A percentile compares a stretch with the other conserved stretches of the same genome.
Evolutionary conservation across 2,113 vertebrate genomes (phyloP).

Genomic region (Neoarius graeffei): DNA sequence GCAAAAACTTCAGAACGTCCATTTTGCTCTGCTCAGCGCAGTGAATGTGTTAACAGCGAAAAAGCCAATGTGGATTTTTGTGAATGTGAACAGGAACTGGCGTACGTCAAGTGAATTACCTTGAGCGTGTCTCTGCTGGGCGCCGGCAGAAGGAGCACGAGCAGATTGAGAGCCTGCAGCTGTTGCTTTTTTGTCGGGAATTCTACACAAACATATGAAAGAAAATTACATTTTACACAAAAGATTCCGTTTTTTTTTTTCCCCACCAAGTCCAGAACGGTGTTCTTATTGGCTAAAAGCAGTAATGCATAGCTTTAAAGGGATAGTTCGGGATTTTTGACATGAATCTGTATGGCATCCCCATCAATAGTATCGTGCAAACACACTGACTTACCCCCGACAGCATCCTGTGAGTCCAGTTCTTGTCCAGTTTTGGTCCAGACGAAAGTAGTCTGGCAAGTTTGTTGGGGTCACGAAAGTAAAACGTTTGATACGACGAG

Average conservation of each 20-base stretch:
- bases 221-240: neutral
- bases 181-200: slow-evolving; percentile 87
- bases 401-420: no score
- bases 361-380: no score
- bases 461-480: no score
- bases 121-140: slow-evolving; percentile 89
- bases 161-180: slow-evolving; percentile 92
- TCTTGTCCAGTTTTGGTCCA: no score
- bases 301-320: neutral
- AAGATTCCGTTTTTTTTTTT: neutral
- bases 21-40: neutral
- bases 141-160: slow-evolving; percentile 89
- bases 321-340: no score
- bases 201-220: slow-evolving; percentile 69
- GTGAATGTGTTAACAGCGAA: neutral
- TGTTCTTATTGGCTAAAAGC: neutral
- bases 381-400: no score
- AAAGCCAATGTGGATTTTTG: neutral
- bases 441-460: no score
- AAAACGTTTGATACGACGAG: no score
- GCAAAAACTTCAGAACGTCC: neutral
- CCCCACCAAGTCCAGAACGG: neutral
- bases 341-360: no score
- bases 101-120: slow-evolving; percentile 65
- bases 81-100: neutral